Evolutionary conservation across 2,113 vertebrate species (phyloP).

Genomic region (Channa maculata): DNA sequence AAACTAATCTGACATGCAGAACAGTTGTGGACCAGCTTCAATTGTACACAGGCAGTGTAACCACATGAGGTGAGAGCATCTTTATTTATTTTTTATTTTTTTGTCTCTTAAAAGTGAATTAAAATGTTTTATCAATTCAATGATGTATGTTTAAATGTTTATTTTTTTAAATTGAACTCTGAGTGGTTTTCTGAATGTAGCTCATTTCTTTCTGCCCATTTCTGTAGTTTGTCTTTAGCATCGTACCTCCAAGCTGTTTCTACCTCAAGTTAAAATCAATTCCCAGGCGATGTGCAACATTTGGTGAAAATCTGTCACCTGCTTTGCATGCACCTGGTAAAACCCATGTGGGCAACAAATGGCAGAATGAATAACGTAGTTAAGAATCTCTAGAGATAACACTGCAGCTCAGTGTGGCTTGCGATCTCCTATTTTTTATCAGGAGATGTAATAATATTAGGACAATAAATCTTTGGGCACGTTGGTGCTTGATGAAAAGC

Average conservation of each 20-base stretch:
- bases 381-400: constrained; percentile 12
- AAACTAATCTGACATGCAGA: constrained; percentile 38
- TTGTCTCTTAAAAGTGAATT: background rate
- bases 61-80: background rate
- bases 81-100: too few species aligned
- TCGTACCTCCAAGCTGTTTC: constrained; percentile 37
- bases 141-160: background rate
- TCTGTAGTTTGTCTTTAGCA: constrained; percentile 33
- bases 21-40: constrained; percentile 26
- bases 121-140: too few species aligned
- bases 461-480: constrained; percentile 3
- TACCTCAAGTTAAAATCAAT: constrained; percentile 58
- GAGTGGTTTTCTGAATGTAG: background rate
- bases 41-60: constrained; percentile 6
- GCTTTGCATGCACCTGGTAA: constrained; percentile 43
- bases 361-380: constrained; percentile 20
- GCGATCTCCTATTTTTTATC: constrained; percentile 12
- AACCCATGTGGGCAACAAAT: constrained; percentile 23
- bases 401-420: background rate
- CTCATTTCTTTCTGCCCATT: background rate
- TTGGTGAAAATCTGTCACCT: constrained; percentile 49
- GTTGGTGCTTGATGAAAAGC: constrained; percentile 13
- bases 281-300: constrained; percentile 37
- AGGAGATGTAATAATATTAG: background rate
- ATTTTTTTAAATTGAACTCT: background rate